A percentile compares a stretch with the other conserved stretches of the same genome.
phyloP scores from a whole-genome alignment of 2,113 vertebrate species.

The Chaetodon trifascialis region DNA sequence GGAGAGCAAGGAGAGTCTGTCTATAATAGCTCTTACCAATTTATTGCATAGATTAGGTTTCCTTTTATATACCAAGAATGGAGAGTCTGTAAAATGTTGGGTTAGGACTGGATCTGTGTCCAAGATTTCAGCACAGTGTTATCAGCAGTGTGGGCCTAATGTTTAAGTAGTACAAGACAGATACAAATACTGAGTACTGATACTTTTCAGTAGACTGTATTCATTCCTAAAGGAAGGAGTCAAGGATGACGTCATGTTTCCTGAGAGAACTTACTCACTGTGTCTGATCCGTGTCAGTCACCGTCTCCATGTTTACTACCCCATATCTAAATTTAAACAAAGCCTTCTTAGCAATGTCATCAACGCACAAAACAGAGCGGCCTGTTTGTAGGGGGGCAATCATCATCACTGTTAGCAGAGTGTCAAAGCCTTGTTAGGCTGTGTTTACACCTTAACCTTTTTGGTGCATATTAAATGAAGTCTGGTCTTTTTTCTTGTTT shows the following conservation, averaged over 20 bases:
- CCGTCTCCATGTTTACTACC: not conserved
- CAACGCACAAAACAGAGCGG: not conserved
- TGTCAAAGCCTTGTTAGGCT: not conserved
- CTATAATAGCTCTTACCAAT: not conserved
- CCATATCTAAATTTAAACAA: not conserved
- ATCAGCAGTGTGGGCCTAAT: not conserved
- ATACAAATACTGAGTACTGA: not conserved
- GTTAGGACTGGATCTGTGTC: not conserved
- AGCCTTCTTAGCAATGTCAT: not conserved
- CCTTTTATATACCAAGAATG: not conserved
- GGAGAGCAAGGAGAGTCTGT: conserved; percentile 14
- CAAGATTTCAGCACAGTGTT: not conserved
- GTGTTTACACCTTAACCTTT: not conserved
- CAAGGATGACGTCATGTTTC: not conserved
- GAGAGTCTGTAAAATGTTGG: conserved; percentile 11
- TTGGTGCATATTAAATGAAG: not conserved
- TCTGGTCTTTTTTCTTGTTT: not conserved
- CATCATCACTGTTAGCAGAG: not conserved
- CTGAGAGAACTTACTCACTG: not conserved
- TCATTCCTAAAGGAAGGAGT: not conserved
- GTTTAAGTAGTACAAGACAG: not conserved
- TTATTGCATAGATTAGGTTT: conserved; percentile 16
- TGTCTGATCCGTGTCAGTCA: not conserved
- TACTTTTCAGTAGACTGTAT: not conserved
- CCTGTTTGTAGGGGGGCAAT: not conserved